Conservation (phyloP, 2,113 vertebrate species). For the Columba janthina region DNA sequence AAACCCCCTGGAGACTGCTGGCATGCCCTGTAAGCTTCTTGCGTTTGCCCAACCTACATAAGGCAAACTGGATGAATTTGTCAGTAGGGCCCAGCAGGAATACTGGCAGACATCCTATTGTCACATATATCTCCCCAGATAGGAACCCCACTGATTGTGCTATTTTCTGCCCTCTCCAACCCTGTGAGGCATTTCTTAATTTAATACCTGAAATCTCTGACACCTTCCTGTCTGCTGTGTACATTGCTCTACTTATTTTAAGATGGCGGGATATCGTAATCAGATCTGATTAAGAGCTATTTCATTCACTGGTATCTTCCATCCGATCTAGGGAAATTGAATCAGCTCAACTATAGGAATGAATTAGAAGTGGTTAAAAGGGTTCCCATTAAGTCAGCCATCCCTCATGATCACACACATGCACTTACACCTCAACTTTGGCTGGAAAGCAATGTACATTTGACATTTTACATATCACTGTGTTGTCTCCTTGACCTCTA, state of each 20-base stretch:
- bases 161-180: not conserved
- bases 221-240: not conserved
- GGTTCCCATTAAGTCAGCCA: not conserved
- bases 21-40: not conserved
- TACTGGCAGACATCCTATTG: not conserved
- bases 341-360: not conserved
- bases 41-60: not conserved
- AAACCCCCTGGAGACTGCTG: not conserved
- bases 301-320: not conserved
- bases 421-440: conserved; percentile 23
- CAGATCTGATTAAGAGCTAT: not conserved
- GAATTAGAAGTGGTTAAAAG: not conserved
- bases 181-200: not conserved
- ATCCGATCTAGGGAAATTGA: not conserved
- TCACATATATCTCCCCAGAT: not conserved
- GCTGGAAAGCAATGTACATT: not conserved
- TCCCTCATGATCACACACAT: not conserved
- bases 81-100: not conserved
- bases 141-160: not conserved
- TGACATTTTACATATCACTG: not conserved
- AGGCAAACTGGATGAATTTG: not conserved
- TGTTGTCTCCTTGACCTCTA: not conserved
- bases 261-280: not conserved
- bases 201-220: not conserved
- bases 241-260: not conserved